Evolutionary conservation across 2,888 invertebrate genomes (phyloP).

Genomic region (Morpho achilles): DNA sequence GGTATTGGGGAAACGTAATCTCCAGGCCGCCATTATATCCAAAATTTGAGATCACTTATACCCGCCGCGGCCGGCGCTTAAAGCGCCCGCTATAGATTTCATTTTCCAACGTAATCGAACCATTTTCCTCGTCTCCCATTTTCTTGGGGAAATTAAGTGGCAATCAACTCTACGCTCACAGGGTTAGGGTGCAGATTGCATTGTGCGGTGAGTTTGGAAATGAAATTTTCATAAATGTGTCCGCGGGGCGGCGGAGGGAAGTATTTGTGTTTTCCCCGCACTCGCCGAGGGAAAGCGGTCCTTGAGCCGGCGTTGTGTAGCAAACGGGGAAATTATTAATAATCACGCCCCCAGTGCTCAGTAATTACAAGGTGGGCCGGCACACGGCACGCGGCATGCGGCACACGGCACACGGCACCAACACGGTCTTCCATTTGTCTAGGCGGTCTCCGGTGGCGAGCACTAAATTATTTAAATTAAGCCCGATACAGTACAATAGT

Average conservation of each 20-base stretch:
- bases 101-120: conserved; percentile 39
- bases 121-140: conserved; percentile 41
- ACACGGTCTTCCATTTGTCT: too few species aligned
- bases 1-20: conserved; percentile 72
- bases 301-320: conserved; percentile 52
- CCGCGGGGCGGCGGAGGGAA: conserved; percentile 33
- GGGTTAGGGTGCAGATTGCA: conserved; percentile 64
- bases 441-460: too few species aligned
- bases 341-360: conserved; percentile 44
- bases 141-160: conserved; percentile 48
- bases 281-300: conserved; percentile 53
- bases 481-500: too few species aligned
- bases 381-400: too few species aligned
- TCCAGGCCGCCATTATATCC: conserved; percentile 70
- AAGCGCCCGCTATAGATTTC: conserved; percentile 44
- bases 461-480: too few species aligned
- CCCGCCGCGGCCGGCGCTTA: conserved; percentile 38
- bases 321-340: conserved; percentile 65
- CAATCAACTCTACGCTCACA: conserved; percentile 55
- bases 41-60: conserved; percentile 62
- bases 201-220: conserved; percentile 61
- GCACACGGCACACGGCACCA: too few species aligned
- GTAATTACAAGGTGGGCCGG: conserved; percentile 32
- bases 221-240: conserved; percentile 75
- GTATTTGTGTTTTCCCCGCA: conserved; percentile 66